Evolutionary conservation across 1,140 invertebrate species (phyloP), one percentile per base, ranked within the genome.

Genomic region (Dolichoris vasculosae): DNA sequence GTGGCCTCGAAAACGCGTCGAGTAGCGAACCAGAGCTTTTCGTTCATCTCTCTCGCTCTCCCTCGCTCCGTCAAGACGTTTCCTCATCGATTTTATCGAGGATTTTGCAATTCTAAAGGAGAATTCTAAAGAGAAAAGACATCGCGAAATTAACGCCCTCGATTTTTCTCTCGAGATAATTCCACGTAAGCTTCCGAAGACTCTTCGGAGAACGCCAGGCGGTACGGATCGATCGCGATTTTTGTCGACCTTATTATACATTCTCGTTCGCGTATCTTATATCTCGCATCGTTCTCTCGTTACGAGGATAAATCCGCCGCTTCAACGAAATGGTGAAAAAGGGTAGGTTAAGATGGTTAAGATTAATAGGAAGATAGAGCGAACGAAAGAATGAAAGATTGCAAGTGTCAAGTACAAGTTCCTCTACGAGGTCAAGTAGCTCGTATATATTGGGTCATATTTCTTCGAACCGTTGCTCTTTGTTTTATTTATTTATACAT

Each of bases 1-100:
- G 30, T 85, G 84, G 64, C 77, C 84, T 85, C 78, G 84, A 81
- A 81, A 82, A 73, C 46, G 64, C 46, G 64, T 69, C 40, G 77
- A 59, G 26, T 11, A 35, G 1, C n/a, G 46, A 78, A 2, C 23
- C 26, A 82, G 0, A 17, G 82, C 55, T 77, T 84, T n/a, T 46
- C 32, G 20, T 23, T 51, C 43, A 23, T n/a, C 63, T 43, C 2
- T 17, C 48, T 43, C 35, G 30, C 59, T 80, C 51, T 67, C 35
- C 46, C 11, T 64, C 35, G 46, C n/a, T 0, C 59, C 43, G 0
- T 46, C 38, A 2, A 15, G 7, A 13, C 2, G 9, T 6, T 32
- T 32, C 32, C 67, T 30, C 71, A 84, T 84, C 46, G 75, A 84
- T 84, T 84, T 71, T 79, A 79, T 69, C 76, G 63, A 55, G n/a